Evolutionary conservation across 2,888 invertebrate genomes (phyloP).

Genomic region (Bembecia ichneumoniformis): DNA sequence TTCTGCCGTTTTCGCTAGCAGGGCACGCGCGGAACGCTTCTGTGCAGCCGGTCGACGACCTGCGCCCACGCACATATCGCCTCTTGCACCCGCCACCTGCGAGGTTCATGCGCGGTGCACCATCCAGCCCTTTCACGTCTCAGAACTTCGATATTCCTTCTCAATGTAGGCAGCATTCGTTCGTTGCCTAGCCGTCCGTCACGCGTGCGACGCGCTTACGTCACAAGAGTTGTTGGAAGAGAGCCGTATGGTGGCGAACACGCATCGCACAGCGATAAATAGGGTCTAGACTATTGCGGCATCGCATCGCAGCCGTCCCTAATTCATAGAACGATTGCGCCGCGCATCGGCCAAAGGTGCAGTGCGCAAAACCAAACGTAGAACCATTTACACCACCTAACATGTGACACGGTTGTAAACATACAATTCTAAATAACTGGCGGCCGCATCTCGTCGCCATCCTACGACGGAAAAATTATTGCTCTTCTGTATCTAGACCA

Average conservation of each 20-base stretch:
- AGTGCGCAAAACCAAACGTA: constrained; percentile 50
- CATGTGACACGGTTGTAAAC: constrained; percentile 25
- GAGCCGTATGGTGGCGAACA: constrained; percentile 13
- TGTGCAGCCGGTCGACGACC: constrained; percentile 64
- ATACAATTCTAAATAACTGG: neutral
- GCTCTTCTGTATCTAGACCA: neutral
- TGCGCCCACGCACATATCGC: constrained; percentile 43
- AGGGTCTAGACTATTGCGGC: constrained; percentile 38
- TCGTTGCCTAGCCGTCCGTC: constrained; percentile 13
- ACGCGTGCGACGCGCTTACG: constrained; percentile 14
- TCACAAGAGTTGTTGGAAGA: constrained; percentile 4
- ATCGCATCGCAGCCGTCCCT: constrained; percentile 24
- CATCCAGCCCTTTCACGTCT: constrained; percentile 6
- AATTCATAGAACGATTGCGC: constrained; percentile 33
- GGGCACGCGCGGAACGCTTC: constrained; percentile 43
- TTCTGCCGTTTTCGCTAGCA: constrained; percentile 60
- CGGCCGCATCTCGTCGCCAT: neutral
- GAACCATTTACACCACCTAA: constrained; percentile 19
- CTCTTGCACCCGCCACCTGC: constrained; percentile 51
- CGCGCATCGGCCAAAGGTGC: constrained; percentile 41
- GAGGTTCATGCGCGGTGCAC: neutral
- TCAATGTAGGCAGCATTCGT: neutral
- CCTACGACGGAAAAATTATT: neutral
- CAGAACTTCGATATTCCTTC: too few species aligned
- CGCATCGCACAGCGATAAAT: constrained; percentile 27